Evolutionary conservation across 2,113 vertebrate genomes (phyloP), one percentile per base, ranked within the genome.

Genomic region (Athene noctua): DNA sequence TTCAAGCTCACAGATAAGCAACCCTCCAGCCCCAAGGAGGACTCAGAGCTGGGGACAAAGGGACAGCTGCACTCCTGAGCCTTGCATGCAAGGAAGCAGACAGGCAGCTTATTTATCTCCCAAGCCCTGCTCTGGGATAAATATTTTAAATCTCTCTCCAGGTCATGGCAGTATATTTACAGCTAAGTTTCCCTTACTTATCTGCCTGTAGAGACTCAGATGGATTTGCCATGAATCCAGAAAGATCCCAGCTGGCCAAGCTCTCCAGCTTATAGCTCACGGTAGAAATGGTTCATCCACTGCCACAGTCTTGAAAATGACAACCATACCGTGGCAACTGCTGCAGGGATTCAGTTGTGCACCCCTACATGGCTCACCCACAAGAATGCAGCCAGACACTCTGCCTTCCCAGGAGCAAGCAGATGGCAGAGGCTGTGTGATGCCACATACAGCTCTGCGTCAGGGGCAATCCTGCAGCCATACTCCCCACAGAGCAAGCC

Each of bases 81-180:
- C 36, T 92, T 47, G 70, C 44, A 16, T 71, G 92, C 81, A 90
- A 85, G 57, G 66, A 68, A 95, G 90, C 88, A 95, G 86, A 73
- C 89, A 88, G 72, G 55, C 59, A 96, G 90, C 80, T 95, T 90
- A 95, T 96, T 96, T 95, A 96, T 88, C 93, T 94, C 81, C 61
- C 85, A 44, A 82, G 85, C 66, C 70, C 85, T 77, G 70, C 70
- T 63, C 44, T 65, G 70, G 71, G 88, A 94, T 95, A 97, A 97
- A 96, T 90, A 90, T 94, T 95, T 96, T 94, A 96, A 95, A 92
- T 81, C 94, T 79, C 81, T 81, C 81, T 81, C 65, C 70, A 82
- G 79, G 74, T 93, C 94, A 90, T 4, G 34, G 52, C 7, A 3
- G 85, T 44, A 23, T 92, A 94, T 94, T 96, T 95, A 90, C 85